Evolutionary conservation across 1,140 invertebrate species (phyloP).

Genomic region (Hyphantria cunea): DNA sequence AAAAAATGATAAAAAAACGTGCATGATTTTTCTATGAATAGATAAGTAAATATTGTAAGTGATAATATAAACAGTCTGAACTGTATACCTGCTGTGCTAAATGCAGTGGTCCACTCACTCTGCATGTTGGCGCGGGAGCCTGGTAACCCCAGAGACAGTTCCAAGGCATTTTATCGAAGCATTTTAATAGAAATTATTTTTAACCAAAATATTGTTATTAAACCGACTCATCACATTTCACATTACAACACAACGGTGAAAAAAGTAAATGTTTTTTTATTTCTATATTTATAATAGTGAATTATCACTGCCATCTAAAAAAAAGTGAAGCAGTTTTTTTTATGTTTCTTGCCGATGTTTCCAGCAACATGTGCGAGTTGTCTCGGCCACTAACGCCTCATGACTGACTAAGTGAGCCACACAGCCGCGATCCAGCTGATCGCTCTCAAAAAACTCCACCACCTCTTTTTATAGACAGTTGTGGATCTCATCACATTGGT

Average conservation of each 20-base stretch:
- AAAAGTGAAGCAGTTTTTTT: neutral
- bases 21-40: no score
- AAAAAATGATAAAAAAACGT: no score
- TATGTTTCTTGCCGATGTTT: neutral
- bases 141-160: conserved; percentile 76
- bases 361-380: conserved; percentile 37
- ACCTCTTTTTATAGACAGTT: neutral
- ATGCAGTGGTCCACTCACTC: conserved; percentile 67
- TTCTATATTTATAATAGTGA: neutral
- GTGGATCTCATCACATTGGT: no score
- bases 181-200: conserved; percentile 17
- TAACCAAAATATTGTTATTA: conserved; percentile 4
- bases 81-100: conserved; percentile 57
- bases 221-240: conserved; percentile 10
- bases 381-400: conserved; percentile 44
- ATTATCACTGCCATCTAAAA: neutral
- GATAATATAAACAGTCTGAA: no score
- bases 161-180: conserved; percentile 66
- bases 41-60: no score
- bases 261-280: conserved; percentile 1
- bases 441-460: conserved; percentile 26
- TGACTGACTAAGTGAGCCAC: conserved; percentile 47
- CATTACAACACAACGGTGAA: neutral
- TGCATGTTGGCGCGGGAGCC: conserved; percentile 63
- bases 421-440: conserved; percentile 48